These are phyloP conservation scores for Ellobius talpinus DNA, from an alignment of 2,113 vertebrate genomes.

Conservation along the genomic window DNA sequence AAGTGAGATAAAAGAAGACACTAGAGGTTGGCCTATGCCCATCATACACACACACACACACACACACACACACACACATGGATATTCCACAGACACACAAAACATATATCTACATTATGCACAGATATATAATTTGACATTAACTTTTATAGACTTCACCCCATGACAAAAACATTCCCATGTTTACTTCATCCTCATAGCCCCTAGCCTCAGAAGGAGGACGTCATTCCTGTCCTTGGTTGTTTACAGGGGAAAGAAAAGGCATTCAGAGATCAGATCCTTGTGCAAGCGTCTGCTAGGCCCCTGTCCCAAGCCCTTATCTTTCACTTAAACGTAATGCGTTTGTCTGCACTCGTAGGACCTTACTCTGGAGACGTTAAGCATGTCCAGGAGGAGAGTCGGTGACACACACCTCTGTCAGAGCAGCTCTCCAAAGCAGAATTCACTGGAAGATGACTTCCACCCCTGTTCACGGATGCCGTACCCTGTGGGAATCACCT, in stretches of 20 bases:
- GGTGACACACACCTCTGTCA: rapidly evolving
- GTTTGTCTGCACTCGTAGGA: neutral
- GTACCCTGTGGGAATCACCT: rapidly evolving
- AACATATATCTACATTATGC: too few relatives aligned
- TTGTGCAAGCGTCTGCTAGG: neutral
- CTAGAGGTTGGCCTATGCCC: neutral
- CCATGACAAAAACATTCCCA: neutral
- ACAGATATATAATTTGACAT: neutral
- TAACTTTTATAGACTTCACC: neutral
- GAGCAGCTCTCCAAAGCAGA: neutral
- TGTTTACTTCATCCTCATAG: neutral
- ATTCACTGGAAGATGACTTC: rapidly evolving
- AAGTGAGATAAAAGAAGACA: neutral
- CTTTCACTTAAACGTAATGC: rapidly evolving
- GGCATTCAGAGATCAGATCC: neutral
- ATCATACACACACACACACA: neutral
- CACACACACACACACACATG: too few relatives aligned
- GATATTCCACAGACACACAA: too few relatives aligned
- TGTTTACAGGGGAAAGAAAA: neutral
- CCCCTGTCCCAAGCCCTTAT: neutral
- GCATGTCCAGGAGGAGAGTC: neutral
- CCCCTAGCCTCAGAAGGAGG: neutral
- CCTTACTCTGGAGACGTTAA: neutral
- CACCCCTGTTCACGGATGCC: neutral
- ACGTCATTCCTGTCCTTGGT: too few relatives aligned